Conservation (phyloP, 2,888 invertebrate genomes). For the Furcula furcula region DNA sequence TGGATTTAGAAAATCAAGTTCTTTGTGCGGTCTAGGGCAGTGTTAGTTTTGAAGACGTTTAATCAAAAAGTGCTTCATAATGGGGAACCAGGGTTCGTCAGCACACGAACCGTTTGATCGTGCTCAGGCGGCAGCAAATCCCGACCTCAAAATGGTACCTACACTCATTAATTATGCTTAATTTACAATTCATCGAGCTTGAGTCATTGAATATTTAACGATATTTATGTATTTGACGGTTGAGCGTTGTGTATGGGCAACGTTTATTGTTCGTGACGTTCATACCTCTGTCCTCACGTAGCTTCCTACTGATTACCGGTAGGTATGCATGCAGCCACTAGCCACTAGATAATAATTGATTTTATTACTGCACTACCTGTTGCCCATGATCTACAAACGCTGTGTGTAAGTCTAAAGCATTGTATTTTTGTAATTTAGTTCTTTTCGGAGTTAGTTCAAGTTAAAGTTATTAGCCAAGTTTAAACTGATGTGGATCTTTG, state of each 20-base stretch:
- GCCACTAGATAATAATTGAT: too few relatives aligned
- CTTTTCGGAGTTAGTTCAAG: too few relatives aligned
- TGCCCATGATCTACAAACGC: too few relatives aligned
- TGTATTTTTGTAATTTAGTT: too few relatives aligned
- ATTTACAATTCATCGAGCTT: constrained; percentile 40
- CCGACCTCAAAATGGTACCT: constrained; percentile 78
- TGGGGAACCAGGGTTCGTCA: constrained; percentile 93
- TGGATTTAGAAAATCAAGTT: constrained; percentile 24
- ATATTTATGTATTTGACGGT: constrained; percentile 10
- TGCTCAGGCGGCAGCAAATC: constrained; percentile 75
- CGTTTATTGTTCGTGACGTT: constrained; percentile 31
- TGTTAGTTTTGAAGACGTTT: constrained; percentile 31
- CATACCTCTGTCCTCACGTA: constrained; percentile 11
- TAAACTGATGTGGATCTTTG: too few relatives aligned
- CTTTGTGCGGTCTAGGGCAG: constrained; percentile 41
- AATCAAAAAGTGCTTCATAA: constrained; percentile 46
- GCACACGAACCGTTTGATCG: constrained; percentile 91
- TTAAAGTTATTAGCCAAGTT: too few relatives aligned
- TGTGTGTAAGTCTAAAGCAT: too few relatives aligned
- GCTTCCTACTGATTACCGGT: background rate
- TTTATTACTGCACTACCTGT: too few relatives aligned
- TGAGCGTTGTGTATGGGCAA: constrained; percentile 27
- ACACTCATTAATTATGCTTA: constrained; percentile 38
- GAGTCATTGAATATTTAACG: constrained; percentile 33
- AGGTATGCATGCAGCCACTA: too few relatives aligned